Conservation (phyloP, 1,140 invertebrate species). For the Drosophila persimilis region DNA sequence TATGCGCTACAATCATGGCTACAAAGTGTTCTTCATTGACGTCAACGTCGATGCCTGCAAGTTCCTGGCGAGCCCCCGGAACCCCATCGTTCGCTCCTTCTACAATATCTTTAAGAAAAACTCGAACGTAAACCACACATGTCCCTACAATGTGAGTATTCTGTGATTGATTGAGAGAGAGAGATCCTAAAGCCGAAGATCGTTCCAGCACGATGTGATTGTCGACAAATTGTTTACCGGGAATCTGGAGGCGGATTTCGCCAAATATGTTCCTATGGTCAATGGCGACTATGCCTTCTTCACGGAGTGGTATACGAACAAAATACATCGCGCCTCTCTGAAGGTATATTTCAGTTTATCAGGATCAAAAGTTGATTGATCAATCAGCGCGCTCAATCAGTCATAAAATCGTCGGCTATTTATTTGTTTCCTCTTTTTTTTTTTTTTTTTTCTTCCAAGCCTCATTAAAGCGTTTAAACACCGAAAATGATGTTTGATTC, state of each 20-base stretch:
- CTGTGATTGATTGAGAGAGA: not conserved
- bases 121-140: conserved; percentile 56
- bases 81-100: conserved; percentile 21
- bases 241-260: conserved; percentile 16
- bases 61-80: conserved; percentile 21
- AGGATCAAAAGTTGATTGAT: not conserved
- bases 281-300: conserved; percentile 42
- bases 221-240: conserved; percentile 52
- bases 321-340: not conserved
- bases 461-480: conserved; percentile 12
- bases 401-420: no score
- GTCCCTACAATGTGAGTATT: conserved; percentile 52
- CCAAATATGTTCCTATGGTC: conserved; percentile 20
- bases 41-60: conserved; percentile 33
- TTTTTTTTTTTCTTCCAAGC: not conserved
- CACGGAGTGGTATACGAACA: conserved; percentile 11
- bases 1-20: conserved; percentile 46
- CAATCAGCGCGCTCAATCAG: no score
- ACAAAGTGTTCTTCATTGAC: conserved; percentile 48
- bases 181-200: not conserved
- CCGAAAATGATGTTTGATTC: not conserved
- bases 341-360: conserved; percentile 22
- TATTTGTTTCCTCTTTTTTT: no score
- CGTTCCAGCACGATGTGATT: conserved; percentile 51
- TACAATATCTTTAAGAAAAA: conserved; percentile 5